Evolutionary conservation across 2,113 vertebrate genomes (phyloP).

Genomic region (Numida meleagris): DNA sequence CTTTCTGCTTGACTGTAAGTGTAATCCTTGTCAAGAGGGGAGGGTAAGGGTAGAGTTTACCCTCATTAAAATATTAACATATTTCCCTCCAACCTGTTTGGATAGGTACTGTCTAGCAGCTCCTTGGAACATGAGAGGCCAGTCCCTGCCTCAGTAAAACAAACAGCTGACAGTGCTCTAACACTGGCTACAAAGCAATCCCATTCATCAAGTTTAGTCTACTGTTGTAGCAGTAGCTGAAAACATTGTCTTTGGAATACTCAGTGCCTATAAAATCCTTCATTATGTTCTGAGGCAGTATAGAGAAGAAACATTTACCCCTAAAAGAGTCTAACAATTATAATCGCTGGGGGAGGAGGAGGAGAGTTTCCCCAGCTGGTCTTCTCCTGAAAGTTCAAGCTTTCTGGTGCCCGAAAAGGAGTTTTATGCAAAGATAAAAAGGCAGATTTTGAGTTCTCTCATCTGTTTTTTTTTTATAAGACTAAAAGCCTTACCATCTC

Average conservation of each 20-base stretch:
- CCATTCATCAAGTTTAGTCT: not conserved
- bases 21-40: fast-evolving
- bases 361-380: not conserved
- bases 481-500: conserved; percentile 80
- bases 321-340: not conserved
- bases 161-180: not conserved
- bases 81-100: not conserved
- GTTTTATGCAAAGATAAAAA: conserved; percentile 5
- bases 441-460: not conserved
- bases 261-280: not conserved
- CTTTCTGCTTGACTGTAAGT: no score
- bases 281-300: not conserved
- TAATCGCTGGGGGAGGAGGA: not conserved
- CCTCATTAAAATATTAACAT: not conserved
- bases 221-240: not conserved
- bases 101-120: not conserved
- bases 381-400: conserved; percentile 8
- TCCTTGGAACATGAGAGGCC: not conserved
- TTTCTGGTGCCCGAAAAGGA: conserved; percentile 13
- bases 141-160: not conserved
- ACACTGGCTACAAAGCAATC: not conserved
- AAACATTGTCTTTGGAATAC: not conserved
- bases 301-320: not conserved
- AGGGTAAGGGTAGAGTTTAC: not conserved
- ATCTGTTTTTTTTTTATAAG: not conserved